phyloP scores from a whole-genome alignment of 2,888 invertebrate genomes.

The Eremobia ochroleuca region DNA sequence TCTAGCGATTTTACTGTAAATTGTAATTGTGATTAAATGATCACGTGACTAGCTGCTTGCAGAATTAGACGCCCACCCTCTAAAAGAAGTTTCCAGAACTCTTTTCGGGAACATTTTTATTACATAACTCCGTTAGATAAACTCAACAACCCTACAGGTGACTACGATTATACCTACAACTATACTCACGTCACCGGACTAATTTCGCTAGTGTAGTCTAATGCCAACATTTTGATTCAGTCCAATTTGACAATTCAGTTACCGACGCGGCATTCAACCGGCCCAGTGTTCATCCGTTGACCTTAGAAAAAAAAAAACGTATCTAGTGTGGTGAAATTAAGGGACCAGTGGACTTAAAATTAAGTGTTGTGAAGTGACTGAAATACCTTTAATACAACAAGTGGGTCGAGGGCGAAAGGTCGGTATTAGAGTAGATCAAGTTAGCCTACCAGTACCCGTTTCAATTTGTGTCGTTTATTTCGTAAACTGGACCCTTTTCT shows the following conservation, averaged over 20 bases:
- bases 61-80: neutral
- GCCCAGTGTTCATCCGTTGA: slow-evolving; percentile 64
- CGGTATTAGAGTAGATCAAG: slow-evolving; percentile 70
- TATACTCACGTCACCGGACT: slow-evolving; percentile 78
- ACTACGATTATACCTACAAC: slow-evolving; percentile 61
- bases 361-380: slow-evolving; percentile 68
- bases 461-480: slow-evolving; percentile 66
- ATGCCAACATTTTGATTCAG: slow-evolving; percentile 86
- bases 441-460: slow-evolving; percentile 69
- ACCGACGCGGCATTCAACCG: slow-evolving; percentile 78
- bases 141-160: slow-evolving; percentile 70
- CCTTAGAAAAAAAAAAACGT: slow-evolving; percentile 61
- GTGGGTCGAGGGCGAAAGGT: slow-evolving; percentile 73
- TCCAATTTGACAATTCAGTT: slow-evolving; percentile 86
- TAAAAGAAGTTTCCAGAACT: slow-evolving; percentile 34
- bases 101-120: slow-evolving; percentile 20
- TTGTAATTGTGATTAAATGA: neutral
- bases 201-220: slow-evolving; percentile 77
- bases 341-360: slow-evolving; percentile 53
- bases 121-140: slow-evolving; percentile 31
- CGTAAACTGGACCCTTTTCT: slow-evolving; percentile 62
- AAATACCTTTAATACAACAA: slow-evolving; percentile 61
- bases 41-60: neutral
- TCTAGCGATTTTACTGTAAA: neutral
- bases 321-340: slow-evolving; percentile 48